Conservation (phyloP, 2,797 vertebrate species). For the Nothura maculosa region DNA sequence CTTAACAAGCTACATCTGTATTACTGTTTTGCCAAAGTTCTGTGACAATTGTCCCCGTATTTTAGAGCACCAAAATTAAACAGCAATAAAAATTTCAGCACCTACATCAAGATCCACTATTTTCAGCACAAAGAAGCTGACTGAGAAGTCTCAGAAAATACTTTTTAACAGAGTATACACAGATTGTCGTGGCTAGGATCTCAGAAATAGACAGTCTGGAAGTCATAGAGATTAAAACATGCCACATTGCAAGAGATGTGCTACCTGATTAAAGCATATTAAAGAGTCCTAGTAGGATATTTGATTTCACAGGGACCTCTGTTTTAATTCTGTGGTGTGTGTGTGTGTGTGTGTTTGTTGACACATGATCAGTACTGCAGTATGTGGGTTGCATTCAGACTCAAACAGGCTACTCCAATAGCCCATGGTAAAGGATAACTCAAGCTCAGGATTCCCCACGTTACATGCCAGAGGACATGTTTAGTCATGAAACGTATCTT, state of each 20-base stretch:
- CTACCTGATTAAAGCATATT: neutral
- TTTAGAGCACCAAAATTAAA: neutral
- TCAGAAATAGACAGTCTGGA: neutral
- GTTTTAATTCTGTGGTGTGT: neutral
- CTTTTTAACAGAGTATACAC: neutral
- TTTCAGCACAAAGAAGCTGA: neutral
- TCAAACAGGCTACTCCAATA: too few species aligned
- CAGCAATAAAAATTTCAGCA: neutral
- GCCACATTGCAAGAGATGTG: rapidly evolving
- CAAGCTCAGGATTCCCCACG: neutral
- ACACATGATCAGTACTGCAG: rapidly evolving
- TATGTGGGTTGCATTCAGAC: neutral
- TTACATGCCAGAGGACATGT: neutral
- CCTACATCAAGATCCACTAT: neutral
- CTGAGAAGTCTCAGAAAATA: neutral
- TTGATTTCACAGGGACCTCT: neutral
- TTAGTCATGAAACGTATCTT: neutral
- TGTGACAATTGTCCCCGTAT: neutral
- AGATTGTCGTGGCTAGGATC: neutral
- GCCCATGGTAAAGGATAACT: neutral
- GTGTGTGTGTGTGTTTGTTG: neutral
- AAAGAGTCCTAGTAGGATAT: neutral
- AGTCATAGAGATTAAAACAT: neutral
- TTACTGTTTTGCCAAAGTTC: neutral
- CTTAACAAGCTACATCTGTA: neutral